Base-by-base conservation (phyloP, 2,888 invertebrate genomes). In the Agrotis clavis region DNA sequence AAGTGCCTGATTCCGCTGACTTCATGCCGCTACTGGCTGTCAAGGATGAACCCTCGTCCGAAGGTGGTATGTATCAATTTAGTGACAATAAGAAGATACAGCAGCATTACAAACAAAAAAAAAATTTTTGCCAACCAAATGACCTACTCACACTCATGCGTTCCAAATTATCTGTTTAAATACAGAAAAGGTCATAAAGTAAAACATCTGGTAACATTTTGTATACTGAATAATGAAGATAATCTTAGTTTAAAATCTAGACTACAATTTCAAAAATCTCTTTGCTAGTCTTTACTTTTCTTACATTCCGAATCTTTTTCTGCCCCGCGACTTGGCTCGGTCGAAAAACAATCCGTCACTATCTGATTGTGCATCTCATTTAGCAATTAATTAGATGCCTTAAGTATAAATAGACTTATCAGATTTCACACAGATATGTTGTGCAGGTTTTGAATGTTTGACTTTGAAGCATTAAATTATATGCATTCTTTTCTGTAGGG, bases 21-120 rank as follows among this genome's bases (percentile, higher is more conserved):
- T 95, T 95, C 72, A 90, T 90, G 70, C 94, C 95, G 2, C 85
- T 96, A 54, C 81, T 93, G 61, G 53, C 89, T 7, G 90, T 95
- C 67, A 96, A 96, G 79, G 96, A 96, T 64, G 96, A 96, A 77
- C 95, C 94, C 1, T 81, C 90, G 7, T 94, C 95, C 4, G 96
- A 96, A 89, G 94, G 94, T 85, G 95, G 95, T 95, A 86, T 19
- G 81, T 81, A 64, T 57, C 13, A 30, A 51, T 3, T 11, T 11
- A 41, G 9, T 41, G 41, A 35, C 35, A 7, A 5, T 35, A 35
- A 7, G 35, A 35, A 7, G 35, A 7, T 35, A 35, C 6, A 35
- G 35, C 30, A 30, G 30, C 30, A 30, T 5, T 30, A 3, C 30
- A 30, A 30, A 30, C 30, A 30, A 30, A 4, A 4, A 30, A 5